Percentiles rank a stretch among this genome's conserved stretches.
Conservation (phyloP, 2,888 invertebrate genomes). For the Heliconius sara region DNA sequence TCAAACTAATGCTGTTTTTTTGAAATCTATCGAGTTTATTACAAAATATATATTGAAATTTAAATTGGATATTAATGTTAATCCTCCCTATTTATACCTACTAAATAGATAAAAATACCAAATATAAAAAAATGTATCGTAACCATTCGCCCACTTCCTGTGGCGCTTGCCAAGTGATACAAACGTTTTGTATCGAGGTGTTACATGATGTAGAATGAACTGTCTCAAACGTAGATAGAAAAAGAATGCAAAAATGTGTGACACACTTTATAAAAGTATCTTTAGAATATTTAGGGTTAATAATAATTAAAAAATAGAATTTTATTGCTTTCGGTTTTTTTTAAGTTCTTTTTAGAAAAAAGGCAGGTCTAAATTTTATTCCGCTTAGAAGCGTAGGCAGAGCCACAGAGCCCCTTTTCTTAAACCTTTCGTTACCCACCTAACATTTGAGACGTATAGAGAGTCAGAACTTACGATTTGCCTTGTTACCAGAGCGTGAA, state of each 20-base stretch:
- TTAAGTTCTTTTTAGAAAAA: too few species aligned
- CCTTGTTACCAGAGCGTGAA: too few species aligned
- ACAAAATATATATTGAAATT: not conserved
- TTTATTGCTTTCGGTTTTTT: too few species aligned
- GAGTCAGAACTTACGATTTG: too few species aligned
- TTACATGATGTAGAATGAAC: constrained; percentile 10
- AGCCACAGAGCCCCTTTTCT: too few species aligned
- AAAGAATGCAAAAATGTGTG: constrained; percentile 23
- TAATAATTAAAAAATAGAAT: too few species aligned
- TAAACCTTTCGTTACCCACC: too few species aligned
- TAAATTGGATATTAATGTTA: not conserved
- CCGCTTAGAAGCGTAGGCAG: too few species aligned
- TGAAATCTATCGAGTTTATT: not conserved
- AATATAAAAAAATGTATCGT: constrained; percentile 53
- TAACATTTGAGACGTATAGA: too few species aligned
- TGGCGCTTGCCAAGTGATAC: constrained; percentile 70
- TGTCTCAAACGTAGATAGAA: constrained; percentile 26
- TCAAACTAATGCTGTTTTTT: too few species aligned
- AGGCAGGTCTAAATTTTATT: too few species aligned
- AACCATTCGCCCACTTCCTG: constrained; percentile 66
- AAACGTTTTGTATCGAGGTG: constrained; percentile 45
- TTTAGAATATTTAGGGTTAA: not conserved
- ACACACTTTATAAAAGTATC: constrained; percentile 33
- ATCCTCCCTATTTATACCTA: not conserved
- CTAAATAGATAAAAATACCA: constrained; percentile 3